A percentile compares a stretch with the other conserved stretches of the same genome.
Conservation (phyloP, 2,113 vertebrate species). For the Verasper variegatus region DNA sequence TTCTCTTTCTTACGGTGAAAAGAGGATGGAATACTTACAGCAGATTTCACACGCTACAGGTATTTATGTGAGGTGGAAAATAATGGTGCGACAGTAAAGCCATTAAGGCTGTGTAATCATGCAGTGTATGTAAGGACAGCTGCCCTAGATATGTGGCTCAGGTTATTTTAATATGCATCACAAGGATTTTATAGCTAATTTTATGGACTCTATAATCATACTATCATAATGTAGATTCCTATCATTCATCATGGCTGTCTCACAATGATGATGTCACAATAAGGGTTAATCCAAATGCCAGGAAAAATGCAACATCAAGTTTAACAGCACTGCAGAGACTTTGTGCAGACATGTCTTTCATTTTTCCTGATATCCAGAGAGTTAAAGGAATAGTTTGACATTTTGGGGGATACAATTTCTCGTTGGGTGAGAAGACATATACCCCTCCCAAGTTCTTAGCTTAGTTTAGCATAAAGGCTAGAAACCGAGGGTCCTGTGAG, state of each 20-base stretch:
- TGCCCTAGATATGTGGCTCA: slow-evolving; percentile 1
- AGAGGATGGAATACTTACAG: slow-evolving; percentile 20
- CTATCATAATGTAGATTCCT: slow-evolving; percentile 6
- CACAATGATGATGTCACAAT: not conserved
- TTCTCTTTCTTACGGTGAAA: not conserved
- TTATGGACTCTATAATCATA: slow-evolving; percentile 19
- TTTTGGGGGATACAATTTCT: not conserved
- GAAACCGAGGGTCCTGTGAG: not conserved
- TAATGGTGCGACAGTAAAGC: too few species aligned
- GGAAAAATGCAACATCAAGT: too few species aligned
- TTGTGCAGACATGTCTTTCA: too few species aligned
- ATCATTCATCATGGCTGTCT: not conserved
- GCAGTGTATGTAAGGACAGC: slow-evolving; percentile 1
- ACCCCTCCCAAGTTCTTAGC: not conserved
- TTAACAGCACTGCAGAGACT: too few species aligned
- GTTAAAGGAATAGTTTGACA: too few species aligned
- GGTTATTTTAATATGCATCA: slow-evolving; percentile 16
- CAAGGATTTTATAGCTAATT: slow-evolving; percentile 27
- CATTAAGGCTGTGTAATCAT: not conserved
- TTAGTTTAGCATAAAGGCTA: not conserved
- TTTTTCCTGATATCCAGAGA: too few species aligned
- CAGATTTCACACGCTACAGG: slow-evolving; percentile 26
- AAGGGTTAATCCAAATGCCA: too few species aligned
- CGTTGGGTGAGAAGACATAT: not conserved
- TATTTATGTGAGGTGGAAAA: not conserved